Conservation (phyloP, 2,888 invertebrate species). For the Cephalotes varians region DNA sequence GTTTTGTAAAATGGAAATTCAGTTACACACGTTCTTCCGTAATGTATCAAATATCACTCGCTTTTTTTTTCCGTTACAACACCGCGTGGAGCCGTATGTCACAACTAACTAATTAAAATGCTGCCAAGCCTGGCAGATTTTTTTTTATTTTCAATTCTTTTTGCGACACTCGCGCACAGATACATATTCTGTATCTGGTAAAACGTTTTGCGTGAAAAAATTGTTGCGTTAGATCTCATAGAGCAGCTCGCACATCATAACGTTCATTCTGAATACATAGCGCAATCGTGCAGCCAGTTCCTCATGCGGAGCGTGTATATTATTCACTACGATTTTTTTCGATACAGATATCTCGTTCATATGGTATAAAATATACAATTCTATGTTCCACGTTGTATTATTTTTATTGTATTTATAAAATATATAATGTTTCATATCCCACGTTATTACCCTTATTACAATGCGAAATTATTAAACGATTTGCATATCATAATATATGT, state of each 20-base stretch:
- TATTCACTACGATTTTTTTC: slow-evolving; percentile 35
- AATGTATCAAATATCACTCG: slow-evolving; percentile 45
- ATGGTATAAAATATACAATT: not conserved
- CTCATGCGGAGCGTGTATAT: not conserved
- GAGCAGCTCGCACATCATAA: slow-evolving; percentile 34
- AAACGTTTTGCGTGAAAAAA: slow-evolving; percentile 38
- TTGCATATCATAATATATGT: slow-evolving; percentile 18
- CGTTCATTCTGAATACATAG: slow-evolving; percentile 13
- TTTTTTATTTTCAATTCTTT: slow-evolving; percentile 29
- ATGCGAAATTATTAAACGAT: slow-evolving; percentile 30
- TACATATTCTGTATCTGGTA: not conserved
- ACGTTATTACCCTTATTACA: not conserved
- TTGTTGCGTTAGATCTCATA: slow-evolving; percentile 33
- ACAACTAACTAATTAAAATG: slow-evolving; percentile 42
- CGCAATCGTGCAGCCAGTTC: slow-evolving; percentile 15
- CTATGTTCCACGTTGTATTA: not conserved
- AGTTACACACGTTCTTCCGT: slow-evolving; percentile 33
- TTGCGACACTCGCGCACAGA: not conserved
- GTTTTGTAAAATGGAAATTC: slow-evolving; percentile 35
- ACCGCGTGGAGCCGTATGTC: slow-evolving; percentile 3
- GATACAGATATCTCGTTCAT: slow-evolving; percentile 24
- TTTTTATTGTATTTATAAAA: not conserved
- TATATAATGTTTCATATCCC: not conserved
- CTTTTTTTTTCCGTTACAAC: slow-evolving; percentile 21
- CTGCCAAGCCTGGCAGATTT: slow-evolving; percentile 31